Evolutionary conservation across 1,140 invertebrate genomes (phyloP).

Genomic region (Aethina tumida): DNA sequence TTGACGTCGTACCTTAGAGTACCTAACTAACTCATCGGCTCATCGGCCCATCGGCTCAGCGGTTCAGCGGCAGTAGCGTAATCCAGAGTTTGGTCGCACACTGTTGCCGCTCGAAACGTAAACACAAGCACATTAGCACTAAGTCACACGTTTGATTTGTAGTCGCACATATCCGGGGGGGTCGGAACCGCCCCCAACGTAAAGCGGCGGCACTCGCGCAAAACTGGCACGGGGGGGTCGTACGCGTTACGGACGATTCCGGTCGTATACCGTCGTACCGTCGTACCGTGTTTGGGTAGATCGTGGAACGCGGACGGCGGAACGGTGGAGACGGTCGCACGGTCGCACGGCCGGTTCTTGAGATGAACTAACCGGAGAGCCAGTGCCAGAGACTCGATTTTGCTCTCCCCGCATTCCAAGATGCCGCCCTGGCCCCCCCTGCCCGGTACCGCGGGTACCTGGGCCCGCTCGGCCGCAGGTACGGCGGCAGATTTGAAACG

Average conservation of each 20-base stretch:
- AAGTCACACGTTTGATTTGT: no score
- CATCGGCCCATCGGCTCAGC: no score
- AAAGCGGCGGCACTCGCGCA: background rate
- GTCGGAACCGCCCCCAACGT: slow-evolving; percentile 1
- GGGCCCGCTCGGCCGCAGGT: slow-evolving; percentile 6
- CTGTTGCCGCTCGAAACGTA: no score
- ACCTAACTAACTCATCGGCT: no score
- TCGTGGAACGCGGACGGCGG: slow-evolving; percentile 12
- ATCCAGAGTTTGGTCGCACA: no score
- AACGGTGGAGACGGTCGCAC: slow-evolving; percentile 14
- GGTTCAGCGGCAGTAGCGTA: no score
- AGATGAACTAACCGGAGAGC: slow-evolving; percentile 31
- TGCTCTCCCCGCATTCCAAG: slow-evolving; percentile 34
- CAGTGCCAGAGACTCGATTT: slow-evolving; percentile 25
- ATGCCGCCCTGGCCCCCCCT: slow-evolving; percentile 27
- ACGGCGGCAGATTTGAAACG: slow-evolving; percentile 32
- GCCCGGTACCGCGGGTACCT: slow-evolving; percentile 13
- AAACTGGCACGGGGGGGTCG: background rate
- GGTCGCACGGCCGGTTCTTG: slow-evolving; percentile 20
- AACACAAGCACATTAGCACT: no score
- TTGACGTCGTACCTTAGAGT: slow-evolving; percentile 10
- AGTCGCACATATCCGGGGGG: slow-evolving; percentile 2
- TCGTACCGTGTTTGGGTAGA: slow-evolving; percentile 10
- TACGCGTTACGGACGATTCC: slow-evolving; percentile 3
- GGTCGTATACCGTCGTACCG: slow-evolving; percentile 9